Base-by-base conservation (phyloP, 2,797 vertebrate genomes). In the Sebastes kiyomatsui region DNA sequence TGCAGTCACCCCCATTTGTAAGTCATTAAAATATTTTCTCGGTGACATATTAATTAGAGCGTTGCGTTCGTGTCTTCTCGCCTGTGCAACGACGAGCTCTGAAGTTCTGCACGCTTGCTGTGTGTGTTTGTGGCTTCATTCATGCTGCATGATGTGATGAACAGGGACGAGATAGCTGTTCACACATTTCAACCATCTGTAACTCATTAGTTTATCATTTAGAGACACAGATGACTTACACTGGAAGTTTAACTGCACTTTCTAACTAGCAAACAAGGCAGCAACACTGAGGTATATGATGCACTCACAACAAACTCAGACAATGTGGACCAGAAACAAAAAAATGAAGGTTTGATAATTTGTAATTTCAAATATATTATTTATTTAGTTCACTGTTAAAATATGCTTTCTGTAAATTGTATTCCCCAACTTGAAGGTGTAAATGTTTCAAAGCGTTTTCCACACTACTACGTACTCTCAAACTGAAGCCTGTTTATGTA, bases 1-100 rank as follows among this genome's bases (percentile, higher is more conserved):
- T 82, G 89, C 83, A 87, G 75, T 88, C 87, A 75, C 84, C 80
- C 82, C 90, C 94, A 95, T 95, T 96, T 95, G 94, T 91, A 93
- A 95, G 89, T 80, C 89, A 94, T 96, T 96, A 93, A 95, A 94
- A 95, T 94, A 93, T 90, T 95, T 95, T 94, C 86, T 85, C 75
- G 90, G 88, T 92, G 92, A 90, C 89, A 93, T 93, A 93, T 92
- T 95, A 94, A 95, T 95, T 92, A 92, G 86, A 82, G 85, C 33
- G 80, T 68, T 89, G 79, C 55, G 68, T 83, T 86, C 72, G 52
- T 85, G 49, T 88, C 73, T 75, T 79, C 59, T 82, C 23, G 67
- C 79, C 67, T 75, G 80, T 18, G 35, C 75, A 71, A 71, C 5
- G 46, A 79, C 46, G 65, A 28, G 55, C 28, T 72, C 54, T 65